These are phyloP conservation scores for Myathropa florea DNA, from an alignment of 2,888 invertebrate genomes.

Conservation along the genomic window DNA sequence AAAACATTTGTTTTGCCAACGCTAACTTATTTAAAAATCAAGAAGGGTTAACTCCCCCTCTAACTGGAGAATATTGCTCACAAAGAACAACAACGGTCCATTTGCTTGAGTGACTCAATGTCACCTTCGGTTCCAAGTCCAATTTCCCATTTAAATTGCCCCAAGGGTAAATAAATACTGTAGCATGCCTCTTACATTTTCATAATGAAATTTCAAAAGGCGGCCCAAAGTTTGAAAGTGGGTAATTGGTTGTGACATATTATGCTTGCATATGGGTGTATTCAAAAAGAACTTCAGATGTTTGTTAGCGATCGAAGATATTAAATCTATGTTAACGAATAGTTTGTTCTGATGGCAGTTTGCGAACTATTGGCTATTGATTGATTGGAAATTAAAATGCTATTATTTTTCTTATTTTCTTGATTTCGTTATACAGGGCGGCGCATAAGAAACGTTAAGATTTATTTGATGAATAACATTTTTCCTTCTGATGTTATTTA, in stretches of 20 bases:
- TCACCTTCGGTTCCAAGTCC: neutral
- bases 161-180: neutral
- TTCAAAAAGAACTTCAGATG: too few species aligned
- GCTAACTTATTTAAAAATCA: neutral
- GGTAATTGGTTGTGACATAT: neutral
- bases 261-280: neutral
- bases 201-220: neutral
- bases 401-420: too few species aligned
- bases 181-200: neutral
- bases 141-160: neutral
- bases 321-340: too few species aligned
- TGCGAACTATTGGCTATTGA: too few species aligned
- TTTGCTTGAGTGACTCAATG: neutral
- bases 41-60: neutral
- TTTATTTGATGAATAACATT: too few species aligned
- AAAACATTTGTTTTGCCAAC: neutral
- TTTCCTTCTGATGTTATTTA: too few species aligned
- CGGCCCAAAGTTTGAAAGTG: neutral
- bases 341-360: too few species aligned
- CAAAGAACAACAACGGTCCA: neutral
- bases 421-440: too few species aligned
- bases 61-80: neutral
- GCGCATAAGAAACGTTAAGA: too few species aligned
- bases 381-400: too few species aligned
- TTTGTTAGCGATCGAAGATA: too few species aligned